phyloP scores from a whole-genome alignment of 2,797 vertebrate genomes.

The Pteronotus mesoamericanus region DNA sequence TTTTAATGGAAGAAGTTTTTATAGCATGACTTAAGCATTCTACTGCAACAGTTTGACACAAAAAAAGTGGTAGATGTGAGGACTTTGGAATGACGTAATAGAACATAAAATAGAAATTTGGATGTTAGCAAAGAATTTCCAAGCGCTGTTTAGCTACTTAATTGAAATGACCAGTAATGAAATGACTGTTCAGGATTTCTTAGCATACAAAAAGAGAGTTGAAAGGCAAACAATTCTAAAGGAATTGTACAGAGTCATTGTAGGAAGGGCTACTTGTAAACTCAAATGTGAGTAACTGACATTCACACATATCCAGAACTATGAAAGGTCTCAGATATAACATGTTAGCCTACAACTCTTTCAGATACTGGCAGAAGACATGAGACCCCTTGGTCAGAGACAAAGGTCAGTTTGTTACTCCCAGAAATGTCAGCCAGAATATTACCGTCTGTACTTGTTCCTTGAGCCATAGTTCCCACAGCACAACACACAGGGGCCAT shows the following conservation, averaged over 20 bases:
- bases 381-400: neutral
- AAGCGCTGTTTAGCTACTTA: neutral
- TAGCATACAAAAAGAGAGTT: neutral
- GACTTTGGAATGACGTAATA: neutral
- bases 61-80: neutral
- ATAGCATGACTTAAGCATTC: neutral
- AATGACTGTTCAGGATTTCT: neutral
- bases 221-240: neutral
- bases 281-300: neutral
- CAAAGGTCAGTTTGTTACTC: neutral
- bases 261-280: neutral
- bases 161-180: neutral
- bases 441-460: neutral
- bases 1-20: neutral
- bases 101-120: neutral
- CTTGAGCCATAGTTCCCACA: neutral
- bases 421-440: neutral
- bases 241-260: neutral
- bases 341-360: neutral
- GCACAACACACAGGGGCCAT: neutral
- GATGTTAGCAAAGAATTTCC: neutral
- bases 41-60: neutral
- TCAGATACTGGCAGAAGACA: neutral
- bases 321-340: neutral
- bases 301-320: neutral